Evolutionary conservation across 37 sponge, comb jelly and placozoan genomes (phyloP).

Genomic region (Oscarella lobularis): DNA sequence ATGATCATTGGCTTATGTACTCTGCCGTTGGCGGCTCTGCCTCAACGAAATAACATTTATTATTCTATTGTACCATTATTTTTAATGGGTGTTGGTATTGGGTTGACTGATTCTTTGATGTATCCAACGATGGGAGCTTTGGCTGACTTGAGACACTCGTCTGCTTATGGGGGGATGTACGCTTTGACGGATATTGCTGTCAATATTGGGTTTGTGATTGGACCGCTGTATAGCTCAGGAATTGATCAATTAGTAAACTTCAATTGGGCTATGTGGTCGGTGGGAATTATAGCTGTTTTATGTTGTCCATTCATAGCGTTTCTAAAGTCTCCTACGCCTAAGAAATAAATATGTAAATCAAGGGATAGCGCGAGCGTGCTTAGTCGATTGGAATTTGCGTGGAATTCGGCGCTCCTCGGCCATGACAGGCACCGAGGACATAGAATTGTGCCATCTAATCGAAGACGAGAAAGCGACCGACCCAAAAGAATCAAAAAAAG

Average conservation of each 20-base stretch:
- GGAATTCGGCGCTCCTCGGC: too few species aligned
- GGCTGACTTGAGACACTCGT: background rate
- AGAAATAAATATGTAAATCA: too few species aligned
- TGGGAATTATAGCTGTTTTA: background rate
- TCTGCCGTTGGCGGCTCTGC: background rate
- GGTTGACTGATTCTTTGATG: background rate
- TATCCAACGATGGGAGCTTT: background rate
- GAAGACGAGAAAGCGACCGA: too few species aligned
- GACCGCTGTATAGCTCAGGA: background rate
- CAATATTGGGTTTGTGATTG: background rate
- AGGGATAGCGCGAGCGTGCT: too few species aligned
- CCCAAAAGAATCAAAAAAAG: too few species aligned
- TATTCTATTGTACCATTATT: background rate
- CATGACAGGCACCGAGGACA: too few species aligned
- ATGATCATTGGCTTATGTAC: background rate
- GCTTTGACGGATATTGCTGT: background rate
- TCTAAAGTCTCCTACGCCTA: background rate
- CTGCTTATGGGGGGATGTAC: background rate
- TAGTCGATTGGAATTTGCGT: too few species aligned
- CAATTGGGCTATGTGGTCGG: background rate
- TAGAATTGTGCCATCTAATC: too few species aligned
- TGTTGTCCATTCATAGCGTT: background rate
- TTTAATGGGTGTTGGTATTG: constrained; percentile 1
- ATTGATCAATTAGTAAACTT: background rate
- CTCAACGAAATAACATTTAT: background rate